A percentile compares a stretch with the other conserved stretches of the same genome.
Evolutionary conservation across 2,888 invertebrate genomes (phyloP).

Genomic region (Teleogryllus oceanicus): DNA sequence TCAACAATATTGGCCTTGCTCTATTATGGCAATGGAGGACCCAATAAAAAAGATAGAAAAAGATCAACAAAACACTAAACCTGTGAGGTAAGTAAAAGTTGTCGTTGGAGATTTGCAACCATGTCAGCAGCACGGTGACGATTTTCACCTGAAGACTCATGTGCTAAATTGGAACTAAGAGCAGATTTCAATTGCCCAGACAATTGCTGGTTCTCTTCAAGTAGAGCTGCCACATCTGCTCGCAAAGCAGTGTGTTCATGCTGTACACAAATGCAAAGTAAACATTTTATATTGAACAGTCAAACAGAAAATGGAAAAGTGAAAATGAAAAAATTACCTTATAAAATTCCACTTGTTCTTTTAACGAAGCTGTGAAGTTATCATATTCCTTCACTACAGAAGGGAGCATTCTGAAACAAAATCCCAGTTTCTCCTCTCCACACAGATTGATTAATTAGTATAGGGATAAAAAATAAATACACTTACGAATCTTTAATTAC

Average conservation of each 20-base stretch:
- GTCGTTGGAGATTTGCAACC: neutral
- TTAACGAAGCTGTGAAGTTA: neutral
- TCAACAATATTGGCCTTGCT: too few species aligned
- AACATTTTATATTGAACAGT: too few species aligned
- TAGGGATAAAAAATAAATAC: neutral
- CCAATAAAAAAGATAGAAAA: too few species aligned
- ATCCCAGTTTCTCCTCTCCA: neutral
- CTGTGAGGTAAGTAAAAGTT: neutral
- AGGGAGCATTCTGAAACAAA: neutral
- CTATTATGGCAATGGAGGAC: too few species aligned
- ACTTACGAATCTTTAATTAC: neutral
- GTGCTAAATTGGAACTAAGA: neutral
- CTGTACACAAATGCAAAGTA: neutral
- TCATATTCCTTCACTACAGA: neutral
- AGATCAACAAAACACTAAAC: neutral
- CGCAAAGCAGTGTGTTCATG: neutral
- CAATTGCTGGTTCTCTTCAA: neutral
- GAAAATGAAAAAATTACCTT: neutral
- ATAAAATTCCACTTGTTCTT: neutral
- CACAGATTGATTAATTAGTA: too few species aligned
- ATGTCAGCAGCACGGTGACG: neutral
- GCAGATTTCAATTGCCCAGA: neutral
- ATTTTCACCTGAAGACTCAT: neutral
- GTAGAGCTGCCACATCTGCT: neutral
- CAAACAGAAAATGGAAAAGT: too few species aligned